Conservation (phyloP, 2,113 vertebrate genomes). For the Pitta sordida region DNA sequence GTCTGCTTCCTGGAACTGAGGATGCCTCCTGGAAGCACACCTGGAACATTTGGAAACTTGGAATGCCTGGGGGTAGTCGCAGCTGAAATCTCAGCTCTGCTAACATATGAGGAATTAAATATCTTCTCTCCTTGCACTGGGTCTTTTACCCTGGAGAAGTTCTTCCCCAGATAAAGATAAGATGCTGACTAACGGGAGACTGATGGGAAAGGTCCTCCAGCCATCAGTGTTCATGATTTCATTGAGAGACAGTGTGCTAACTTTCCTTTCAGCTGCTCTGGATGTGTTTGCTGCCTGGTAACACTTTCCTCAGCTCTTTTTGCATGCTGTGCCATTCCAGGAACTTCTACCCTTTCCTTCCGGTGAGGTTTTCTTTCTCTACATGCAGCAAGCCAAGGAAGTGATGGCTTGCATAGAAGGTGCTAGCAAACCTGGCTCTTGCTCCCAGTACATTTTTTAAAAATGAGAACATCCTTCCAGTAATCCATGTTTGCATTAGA, state of each 20-base stretch:
- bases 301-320: not conserved
- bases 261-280: not conserved
- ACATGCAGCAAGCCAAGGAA: not conserved
- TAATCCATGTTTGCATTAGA: slow-evolving; percentile 62
- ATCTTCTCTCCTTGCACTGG: not conserved
- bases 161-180: not conserved
- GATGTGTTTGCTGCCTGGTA: not conserved
- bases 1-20: slow-evolving; percentile 37
- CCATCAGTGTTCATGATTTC: not conserved
- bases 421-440: slow-evolving; percentile 55
- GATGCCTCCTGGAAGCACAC: slow-evolving; percentile 44
- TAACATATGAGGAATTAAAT: not conserved
- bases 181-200: not conserved
- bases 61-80: not conserved
- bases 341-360: slow-evolving; percentile 13
- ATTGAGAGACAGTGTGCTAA: not conserved
- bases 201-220: not conserved
- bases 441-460: slow-evolving; percentile 49
- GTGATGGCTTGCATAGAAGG: not conserved
- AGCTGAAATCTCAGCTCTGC: slow-evolving; percentile 1
- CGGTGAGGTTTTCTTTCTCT: slow-evolving; percentile 1
- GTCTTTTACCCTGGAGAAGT: not conserved
- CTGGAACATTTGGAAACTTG: slow-evolving; percentile 52
- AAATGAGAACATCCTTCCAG: slow-evolving; percentile 60
- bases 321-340: not conserved